Base-by-base conservation (phyloP, 2,797 vertebrate genomes). In the Premnoplex brunnescens region DNA sequence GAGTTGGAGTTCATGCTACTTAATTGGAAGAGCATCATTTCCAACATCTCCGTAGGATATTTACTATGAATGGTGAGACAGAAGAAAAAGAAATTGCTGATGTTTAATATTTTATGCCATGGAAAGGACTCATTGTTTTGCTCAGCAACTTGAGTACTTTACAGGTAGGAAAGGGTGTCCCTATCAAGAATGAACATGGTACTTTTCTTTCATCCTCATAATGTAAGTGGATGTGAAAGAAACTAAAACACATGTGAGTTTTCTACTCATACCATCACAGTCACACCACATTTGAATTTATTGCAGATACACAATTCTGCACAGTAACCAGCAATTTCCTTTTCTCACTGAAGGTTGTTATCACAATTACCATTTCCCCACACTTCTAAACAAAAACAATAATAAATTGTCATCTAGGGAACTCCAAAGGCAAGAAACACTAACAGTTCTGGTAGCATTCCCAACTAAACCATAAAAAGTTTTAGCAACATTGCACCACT, bases 371-470 rank as follows among this genome's bases (percentile, higher is more conserved):
- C 6, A 17, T 46, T 89, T 81, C 9, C 23, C 27, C 44, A 59
- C 62, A 69, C 59, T 80, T 91, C 62, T 74, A 71, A 94, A 60
- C 37, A 88, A 89, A 93, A 95, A 46, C 83, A 95, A 88, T 41
- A 93, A 79, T 71, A 76, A 92, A 64, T 63, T 95, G 79, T 82
- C 94, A 97, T 71, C 91, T 88, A 36, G 93, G 84, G 62, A 82
- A 54, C 41, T 94, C 95, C 94, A 96, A 96, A 95, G 93, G 62
- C 91, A 95, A 96, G 88, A 84, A 91, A 63, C 75, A 54, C 12
- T 36, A 89, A 62, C 34, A 62, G 39, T 48, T 88, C 90, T 90
- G 74, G 8, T 58, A 93, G 58, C 66, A 80, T 75, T 83, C 72
- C 84, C 86, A 77, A 81, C 27, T 41, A 93, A 84, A 73, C 56